These are phyloP conservation scores for Sinella curviseta DNA, from an alignment of 1,140 invertebrate genomes.

Conservation along the genomic window DNA sequence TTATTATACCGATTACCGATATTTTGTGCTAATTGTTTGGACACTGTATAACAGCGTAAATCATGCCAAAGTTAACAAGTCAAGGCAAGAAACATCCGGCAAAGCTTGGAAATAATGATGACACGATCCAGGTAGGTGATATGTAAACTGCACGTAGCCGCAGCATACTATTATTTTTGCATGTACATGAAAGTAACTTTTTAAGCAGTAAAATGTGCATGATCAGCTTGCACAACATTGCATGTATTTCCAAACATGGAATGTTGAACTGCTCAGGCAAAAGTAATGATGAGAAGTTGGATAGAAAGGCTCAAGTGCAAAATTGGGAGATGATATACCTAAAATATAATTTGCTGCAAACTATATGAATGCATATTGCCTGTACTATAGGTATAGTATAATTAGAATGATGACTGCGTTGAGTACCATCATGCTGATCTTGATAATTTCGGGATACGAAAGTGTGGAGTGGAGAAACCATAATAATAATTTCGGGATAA, in stretches of 20 bases:
- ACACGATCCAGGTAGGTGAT: slow-evolving; percentile 9
- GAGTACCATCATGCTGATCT: neutral
- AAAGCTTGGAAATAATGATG: slow-evolving; percentile 9
- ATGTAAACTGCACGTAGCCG: neutral
- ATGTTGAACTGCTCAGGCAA: neutral
- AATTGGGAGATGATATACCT: neutral
- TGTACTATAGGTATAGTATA: neutral
- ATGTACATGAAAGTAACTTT: neutral
- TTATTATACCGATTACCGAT: neutral
- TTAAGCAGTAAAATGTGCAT: neutral
- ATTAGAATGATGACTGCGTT: neutral
- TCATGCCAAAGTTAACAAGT: slow-evolving; percentile 22
- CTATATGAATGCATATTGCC: neutral
- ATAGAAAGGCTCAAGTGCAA: neutral
- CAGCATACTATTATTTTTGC: neutral
- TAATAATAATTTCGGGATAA: neutral
- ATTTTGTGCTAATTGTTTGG: neutral
- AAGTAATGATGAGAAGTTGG: neutral
- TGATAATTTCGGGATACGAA: neutral
- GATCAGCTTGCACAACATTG: neutral
- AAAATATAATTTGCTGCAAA: too few species aligned
- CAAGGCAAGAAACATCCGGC: slow-evolving; percentile 21
- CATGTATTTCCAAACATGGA: neutral
- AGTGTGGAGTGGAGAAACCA: neutral
- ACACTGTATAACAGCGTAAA: neutral